These are phyloP conservation scores for Cyanoderma ruficeps DNA, from an alignment of 2,113 vertebrate genomes.

Conservation along the genomic window DNA sequence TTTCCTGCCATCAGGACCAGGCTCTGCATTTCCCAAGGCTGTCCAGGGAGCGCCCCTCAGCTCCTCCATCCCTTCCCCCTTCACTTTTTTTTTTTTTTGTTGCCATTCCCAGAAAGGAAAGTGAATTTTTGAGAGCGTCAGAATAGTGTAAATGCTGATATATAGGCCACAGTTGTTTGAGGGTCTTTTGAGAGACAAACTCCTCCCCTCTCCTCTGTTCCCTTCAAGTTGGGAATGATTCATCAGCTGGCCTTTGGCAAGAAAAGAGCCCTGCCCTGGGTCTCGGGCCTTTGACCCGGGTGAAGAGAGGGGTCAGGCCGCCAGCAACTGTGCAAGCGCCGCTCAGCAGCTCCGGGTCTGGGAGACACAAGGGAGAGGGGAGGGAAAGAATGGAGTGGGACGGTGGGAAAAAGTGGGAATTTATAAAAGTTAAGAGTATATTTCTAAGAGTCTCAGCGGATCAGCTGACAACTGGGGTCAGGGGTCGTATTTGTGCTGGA, in stretches of 20 bases:
- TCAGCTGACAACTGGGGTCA: conserved; percentile 94
- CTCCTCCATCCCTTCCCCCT: background rate
- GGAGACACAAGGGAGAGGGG: conserved; percentile 78
- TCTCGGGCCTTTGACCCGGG: conserved; percentile 92
- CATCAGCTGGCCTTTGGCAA: conserved; percentile 97
- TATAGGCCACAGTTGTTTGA: conserved; percentile 91
- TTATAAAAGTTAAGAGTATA: conserved; percentile 92
- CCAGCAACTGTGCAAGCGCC: conserved; percentile 85
- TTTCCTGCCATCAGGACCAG: background rate
- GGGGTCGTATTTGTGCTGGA: conserved; percentile 90
- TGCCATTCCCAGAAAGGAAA: conserved; percentile 77
- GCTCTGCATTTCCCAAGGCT: background rate
- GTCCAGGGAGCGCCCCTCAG: background rate
- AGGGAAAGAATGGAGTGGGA: conserved; percentile 79
- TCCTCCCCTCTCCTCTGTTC: conserved; percentile 78
- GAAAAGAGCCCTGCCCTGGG: conserved; percentile 88
- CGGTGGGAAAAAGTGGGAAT: conserved; percentile 93
- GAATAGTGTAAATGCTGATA: conserved; percentile 89
- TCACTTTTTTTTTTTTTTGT: background rate
- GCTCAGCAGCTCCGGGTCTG: conserved; percentile 76
- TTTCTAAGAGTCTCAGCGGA: conserved; percentile 90
- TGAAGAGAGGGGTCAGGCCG: conserved; percentile 90
- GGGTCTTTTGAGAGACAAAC: conserved; percentile 85
- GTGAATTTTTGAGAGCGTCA: conserved; percentile 82
- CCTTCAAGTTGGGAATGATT: conserved; percentile 86